These are phyloP conservation scores for Circaetus gallicus DNA, from an alignment of 2,113 vertebrate species.

Conservation along the genomic window DNA sequence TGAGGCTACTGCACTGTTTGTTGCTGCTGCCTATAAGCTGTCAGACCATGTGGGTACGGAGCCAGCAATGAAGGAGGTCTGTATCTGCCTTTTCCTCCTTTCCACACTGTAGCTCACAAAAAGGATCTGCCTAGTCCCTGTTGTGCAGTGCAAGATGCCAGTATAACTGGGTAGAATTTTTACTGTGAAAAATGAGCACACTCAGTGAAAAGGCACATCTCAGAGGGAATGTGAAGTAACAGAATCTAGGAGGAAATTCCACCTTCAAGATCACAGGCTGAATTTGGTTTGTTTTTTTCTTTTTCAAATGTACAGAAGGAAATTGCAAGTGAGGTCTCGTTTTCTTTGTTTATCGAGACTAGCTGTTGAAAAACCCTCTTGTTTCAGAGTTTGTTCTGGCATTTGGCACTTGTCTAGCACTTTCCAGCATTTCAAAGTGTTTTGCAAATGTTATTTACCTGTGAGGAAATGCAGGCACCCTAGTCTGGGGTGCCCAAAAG, in stretches of 20 bases:
- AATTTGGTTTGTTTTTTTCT: not conserved
- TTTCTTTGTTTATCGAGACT: not conserved
- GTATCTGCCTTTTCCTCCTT: not conserved
- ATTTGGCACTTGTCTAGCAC: not conserved
- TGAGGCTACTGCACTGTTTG: conserved; percentile 91
- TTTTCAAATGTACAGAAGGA: not conserved
- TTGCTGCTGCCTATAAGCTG: conserved; percentile 89
- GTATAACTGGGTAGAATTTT: not conserved
- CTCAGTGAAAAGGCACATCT: not conserved
- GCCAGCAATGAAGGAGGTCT: conserved; percentile 93
- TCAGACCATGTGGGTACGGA: conserved; percentile 92
- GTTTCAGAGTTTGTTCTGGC: not conserved
- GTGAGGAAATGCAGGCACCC: not conserved
- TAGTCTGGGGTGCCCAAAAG: not conserved
- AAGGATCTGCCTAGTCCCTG: not conserved
- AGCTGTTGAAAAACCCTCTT: not conserved
- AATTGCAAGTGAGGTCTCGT: not conserved
- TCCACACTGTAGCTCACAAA: not conserved
- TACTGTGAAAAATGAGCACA: not conserved
- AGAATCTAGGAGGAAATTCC: not conserved
- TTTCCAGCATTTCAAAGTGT: not conserved
- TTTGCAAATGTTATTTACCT: not conserved
- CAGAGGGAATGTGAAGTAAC: not conserved
- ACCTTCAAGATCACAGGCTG: not conserved
- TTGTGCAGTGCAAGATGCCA: not conserved